Conservation (phyloP, 1,140 invertebrate genomes). For the Formica selysi region DNA sequence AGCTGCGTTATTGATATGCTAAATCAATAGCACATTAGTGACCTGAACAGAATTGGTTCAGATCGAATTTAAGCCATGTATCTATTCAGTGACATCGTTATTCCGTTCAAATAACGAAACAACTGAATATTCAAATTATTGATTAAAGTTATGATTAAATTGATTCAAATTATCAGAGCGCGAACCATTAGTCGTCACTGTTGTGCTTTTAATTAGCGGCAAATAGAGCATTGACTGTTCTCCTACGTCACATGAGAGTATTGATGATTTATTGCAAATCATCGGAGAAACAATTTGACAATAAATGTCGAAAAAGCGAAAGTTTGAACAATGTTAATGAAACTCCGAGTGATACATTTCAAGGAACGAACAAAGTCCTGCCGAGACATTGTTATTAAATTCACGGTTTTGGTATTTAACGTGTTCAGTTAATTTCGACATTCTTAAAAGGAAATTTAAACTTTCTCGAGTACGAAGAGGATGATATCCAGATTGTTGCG, state of each 20-base stretch:
- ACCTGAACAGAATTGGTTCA: constrained; percentile 20
- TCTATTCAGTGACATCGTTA: background rate
- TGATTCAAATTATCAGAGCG: background rate
- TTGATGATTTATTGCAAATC: background rate
- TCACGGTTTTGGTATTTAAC: constrained; percentile 41
- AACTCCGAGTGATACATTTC: constrained; percentile 28
- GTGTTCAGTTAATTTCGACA: constrained; percentile 32
- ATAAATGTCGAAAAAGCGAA: background rate
- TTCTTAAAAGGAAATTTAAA: constrained; percentile 66
- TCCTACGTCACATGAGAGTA: background rate
- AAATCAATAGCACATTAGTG: constrained; percentile 67
- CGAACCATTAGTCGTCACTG: background rate
- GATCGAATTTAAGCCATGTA: background rate
- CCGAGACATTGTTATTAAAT: constrained; percentile 66
- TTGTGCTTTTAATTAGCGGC: constrained; percentile 18
- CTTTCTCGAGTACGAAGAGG: constrained; percentile 49
- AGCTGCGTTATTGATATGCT: constrained; percentile 53
- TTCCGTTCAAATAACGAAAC: background rate
- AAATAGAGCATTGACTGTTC: background rate
- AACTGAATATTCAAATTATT: constrained; percentile 3
- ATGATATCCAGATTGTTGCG: constrained; percentile 79
- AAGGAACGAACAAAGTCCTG: constrained; percentile 64
- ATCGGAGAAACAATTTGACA: constrained; percentile 17
- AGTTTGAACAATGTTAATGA: constrained; percentile 9
- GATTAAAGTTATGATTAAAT: constrained; percentile 32